Base-by-base conservation (phyloP, 1,140 invertebrate genomes). In the Pemphigus obesinymphae region DNA sequence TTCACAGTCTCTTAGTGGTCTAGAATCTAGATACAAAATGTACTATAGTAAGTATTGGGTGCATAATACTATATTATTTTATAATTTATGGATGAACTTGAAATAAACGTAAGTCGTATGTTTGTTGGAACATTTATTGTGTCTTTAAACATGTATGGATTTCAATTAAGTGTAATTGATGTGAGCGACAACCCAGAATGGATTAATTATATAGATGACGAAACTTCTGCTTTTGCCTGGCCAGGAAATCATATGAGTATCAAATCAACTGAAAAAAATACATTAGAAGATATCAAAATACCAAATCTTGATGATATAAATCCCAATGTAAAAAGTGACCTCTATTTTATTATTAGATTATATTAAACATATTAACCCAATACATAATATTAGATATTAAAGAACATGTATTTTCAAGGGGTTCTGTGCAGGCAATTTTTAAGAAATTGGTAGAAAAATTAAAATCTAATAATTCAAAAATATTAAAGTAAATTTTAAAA, bases 111-210 rank as follows among this genome's bases (percentile, higher is more conserved):
- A 3, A 86, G 90, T 82, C 88, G 94, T 76, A 87, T 92, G 8
- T 95, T 92, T 86, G 89, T 89, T 61, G 94, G 94, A 2, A 87
- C 90, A 66, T 88, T 94, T 61, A 92, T 95, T 89, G 94, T 94
- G 3, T 95, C 94, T 0, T 87, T 96, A 70, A 92, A 96, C 84
- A 95, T 94, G 90, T 89, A 91, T 78, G 95, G 95, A 1, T 87
- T 95, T 75, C 93, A 94, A 83, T 88, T 96, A 29, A 92, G 92
- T 34, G 72, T 95, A 17, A 84, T 96, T 20, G 90, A 91, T 84
- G 84, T 94, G 63, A 87, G 87, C 8, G 84, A 88, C 37, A 83
- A 86, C 3, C 85, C 87, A 5, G 40, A 88, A 0, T 90, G 91
- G 86, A 81, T 93, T 29, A 83, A 86, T 8, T 88, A 89, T 72